Base-by-base conservation (phyloP, 2,888 invertebrate species). In the Zootermopsis nevadensis region DNA sequence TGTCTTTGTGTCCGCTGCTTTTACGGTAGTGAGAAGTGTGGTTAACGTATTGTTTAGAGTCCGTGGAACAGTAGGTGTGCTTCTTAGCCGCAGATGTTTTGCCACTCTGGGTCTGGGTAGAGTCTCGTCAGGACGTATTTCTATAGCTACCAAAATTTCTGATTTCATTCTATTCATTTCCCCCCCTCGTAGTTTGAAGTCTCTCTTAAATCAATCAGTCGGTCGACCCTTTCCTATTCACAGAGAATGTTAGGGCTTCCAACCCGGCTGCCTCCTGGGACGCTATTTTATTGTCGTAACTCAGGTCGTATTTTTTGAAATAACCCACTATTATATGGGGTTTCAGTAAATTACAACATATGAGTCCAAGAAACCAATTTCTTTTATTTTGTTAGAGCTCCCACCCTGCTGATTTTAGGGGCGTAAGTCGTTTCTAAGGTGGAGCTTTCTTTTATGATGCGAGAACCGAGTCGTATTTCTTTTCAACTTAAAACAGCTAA, bases 291-390 rank as follows among this genome's bases (percentile, higher is more conserved):
- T 60, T 60, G 27, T n/a, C 15, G 48, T 60, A n/a, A 60, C 60
- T 60, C 60, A 3, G 60, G n/a, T 60, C 60, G 60, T 60, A 60
- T 60, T 60, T 48, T n/a, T 60, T 60, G 60, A 60, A 60, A 60
- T 60, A 60, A 60, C 60, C 60, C n/a, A 24, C n/a, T 60, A 60
- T 27, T 60, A 60, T 60, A 27, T 60, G 60, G 60, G 60, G 27
- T 60, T n/a, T n/a, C 60, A 60, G n/a, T 60, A n/a, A 60, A 60
- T 60, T 60, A 60, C 60, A 60, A 27, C 60, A 60, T 60, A 60
- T 60, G 22, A 55, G n/a, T 15, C 12, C 24, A 7, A 15, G 27
- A 60, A 60, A 60, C 60, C 60, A 60, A n/a, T 60, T 60, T n/a
- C 12, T 60, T 60, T 27, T 27, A 60, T 27, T 60, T 60, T 27